These are phyloP conservation scores for Stenopsyche tienmushanensis DNA, from an alignment of 1,140 invertebrate species.

Conservation along the genomic window DNA sequence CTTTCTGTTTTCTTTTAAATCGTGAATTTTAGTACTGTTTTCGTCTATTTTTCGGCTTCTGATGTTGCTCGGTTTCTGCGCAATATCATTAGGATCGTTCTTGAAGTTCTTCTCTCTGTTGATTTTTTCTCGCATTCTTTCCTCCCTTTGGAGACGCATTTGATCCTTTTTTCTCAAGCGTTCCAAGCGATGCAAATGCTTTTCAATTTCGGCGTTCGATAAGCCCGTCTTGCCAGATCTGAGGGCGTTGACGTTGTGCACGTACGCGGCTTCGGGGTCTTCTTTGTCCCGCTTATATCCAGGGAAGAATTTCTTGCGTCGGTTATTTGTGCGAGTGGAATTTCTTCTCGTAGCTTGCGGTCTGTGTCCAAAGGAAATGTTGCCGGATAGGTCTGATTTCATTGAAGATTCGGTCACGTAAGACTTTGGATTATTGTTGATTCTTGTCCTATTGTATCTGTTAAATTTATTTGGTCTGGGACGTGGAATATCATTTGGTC, in stretches of 20 bases:
- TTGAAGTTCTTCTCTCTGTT: conserved; percentile 27
- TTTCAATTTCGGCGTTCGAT: conserved; percentile 49
- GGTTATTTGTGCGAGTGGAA: background rate
- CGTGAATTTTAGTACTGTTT: background rate
- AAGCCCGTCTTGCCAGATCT: conserved; percentile 50
- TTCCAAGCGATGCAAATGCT: conserved; percentile 47
- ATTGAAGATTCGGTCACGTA: background rate
- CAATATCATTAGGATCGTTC: background rate
- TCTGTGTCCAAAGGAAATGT: conserved; percentile 15
- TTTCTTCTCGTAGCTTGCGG: conserved; percentile 24
- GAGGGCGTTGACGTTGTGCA: conserved; percentile 49
- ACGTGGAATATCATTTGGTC: conserved; percentile 6
- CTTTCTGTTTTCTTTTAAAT: background rate
- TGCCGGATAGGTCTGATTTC: conserved; percentile 2
- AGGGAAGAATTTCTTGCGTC: conserved; percentile 29
- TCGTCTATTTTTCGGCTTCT: conserved; percentile 18
- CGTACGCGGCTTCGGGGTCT: conserved; percentile 51
- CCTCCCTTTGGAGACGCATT: conserved; percentile 30
- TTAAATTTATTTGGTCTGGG: background rate
- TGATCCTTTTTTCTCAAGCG: conserved; percentile 50
- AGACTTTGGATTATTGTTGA: conserved; percentile 15
- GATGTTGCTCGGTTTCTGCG: conserved; percentile 1
- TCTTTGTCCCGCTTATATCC: conserved; percentile 49
- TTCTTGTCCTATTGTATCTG: background rate
- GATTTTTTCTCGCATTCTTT: conserved; percentile 38